These are phyloP conservation scores for Acrocephalus scirpaceus DNA, from an alignment of 2,797 vertebrate species.

Conservation along the genomic window DNA sequence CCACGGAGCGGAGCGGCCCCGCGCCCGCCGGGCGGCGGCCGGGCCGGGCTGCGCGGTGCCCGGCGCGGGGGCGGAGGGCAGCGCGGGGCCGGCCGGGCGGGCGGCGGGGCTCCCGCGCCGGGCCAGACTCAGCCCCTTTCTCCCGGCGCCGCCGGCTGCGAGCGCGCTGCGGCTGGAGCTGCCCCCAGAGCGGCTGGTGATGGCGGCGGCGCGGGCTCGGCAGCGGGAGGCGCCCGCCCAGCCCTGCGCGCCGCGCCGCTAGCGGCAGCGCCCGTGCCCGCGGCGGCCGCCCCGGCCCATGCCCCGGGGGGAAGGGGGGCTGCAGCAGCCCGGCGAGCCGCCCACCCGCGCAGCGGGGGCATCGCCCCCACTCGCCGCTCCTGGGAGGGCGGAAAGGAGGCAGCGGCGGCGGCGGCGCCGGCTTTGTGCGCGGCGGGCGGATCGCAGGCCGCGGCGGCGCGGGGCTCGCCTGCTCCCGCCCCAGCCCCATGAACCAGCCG, in stretches of 20 bases:
- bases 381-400: constrained; percentile 67
- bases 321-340: constrained; percentile 57
- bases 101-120: constrained; percentile 18
- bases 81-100: constrained; percentile 22
- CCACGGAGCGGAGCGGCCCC: not conserved
- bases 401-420: constrained; percentile 43
- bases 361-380: constrained; percentile 64
- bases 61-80: not conserved
- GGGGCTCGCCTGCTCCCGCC: constrained; percentile 69
- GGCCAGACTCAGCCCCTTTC: constrained; percentile 20
- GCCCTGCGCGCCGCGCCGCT: constrained; percentile 34
- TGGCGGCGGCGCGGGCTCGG: constrained; percentile 44
- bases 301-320: constrained; percentile 51
- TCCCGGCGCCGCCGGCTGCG: not conserved
- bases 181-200: constrained; percentile 27
- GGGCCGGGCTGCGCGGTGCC: not conserved
- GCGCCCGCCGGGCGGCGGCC: not conserved
- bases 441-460: constrained; percentile 71
- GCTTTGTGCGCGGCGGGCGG: constrained; percentile 64
- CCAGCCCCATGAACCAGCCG: constrained; percentile 74
- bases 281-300: constrained; percentile 35
- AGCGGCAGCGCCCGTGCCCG: constrained; percentile 25
- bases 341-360: constrained; percentile 58
- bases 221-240: constrained; percentile 39
- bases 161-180: constrained; percentile 9